Conservation (phyloP, 37 sponge, comb jelly and placozoan species). For the Bolinopsis microptera region DNA sequence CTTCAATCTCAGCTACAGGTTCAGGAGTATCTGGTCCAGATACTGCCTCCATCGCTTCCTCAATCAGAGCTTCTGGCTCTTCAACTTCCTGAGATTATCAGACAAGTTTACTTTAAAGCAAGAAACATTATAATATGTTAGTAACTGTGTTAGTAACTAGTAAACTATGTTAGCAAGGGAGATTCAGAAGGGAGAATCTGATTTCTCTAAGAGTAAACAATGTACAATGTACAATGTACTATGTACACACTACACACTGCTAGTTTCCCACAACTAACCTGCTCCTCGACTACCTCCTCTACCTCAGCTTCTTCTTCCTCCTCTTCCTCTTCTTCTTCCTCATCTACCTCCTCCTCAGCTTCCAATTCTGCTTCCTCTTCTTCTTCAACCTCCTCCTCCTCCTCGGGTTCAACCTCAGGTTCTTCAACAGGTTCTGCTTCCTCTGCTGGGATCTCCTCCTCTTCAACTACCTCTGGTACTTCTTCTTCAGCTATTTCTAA, state of each 20-base stretch:
- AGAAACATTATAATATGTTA: too few species aligned
- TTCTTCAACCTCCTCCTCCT: constrained; percentile 49
- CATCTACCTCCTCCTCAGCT: not conserved
- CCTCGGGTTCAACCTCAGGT: not conserved
- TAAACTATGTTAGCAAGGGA: too few species aligned
- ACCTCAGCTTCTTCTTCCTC: not conserved
- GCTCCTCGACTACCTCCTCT: too few species aligned
- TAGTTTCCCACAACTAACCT: too few species aligned
- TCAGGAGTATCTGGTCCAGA: not conserved
- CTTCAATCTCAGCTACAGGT: not conserved
- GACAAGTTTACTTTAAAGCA: too few species aligned
- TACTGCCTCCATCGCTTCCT: constrained; percentile 13
- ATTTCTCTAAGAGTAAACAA: too few species aligned
- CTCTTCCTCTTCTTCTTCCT: not conserved
- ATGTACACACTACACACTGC: too few species aligned
- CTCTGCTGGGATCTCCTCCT: not conserved
- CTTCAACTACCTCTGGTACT: not conserved
- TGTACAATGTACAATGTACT: too few species aligned
- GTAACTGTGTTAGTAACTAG: too few species aligned
- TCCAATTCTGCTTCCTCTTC: not conserved
- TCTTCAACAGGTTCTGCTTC: not conserved
- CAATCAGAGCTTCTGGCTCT: constrained; percentile 10
- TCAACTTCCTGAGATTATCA: not conserved
- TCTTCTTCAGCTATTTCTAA: not conserved
- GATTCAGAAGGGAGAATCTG: too few species aligned